These are phyloP conservation scores for Orthosia cruda DNA, from an alignment of 2,888 invertebrate species.

Conservation along the genomic window DNA sequence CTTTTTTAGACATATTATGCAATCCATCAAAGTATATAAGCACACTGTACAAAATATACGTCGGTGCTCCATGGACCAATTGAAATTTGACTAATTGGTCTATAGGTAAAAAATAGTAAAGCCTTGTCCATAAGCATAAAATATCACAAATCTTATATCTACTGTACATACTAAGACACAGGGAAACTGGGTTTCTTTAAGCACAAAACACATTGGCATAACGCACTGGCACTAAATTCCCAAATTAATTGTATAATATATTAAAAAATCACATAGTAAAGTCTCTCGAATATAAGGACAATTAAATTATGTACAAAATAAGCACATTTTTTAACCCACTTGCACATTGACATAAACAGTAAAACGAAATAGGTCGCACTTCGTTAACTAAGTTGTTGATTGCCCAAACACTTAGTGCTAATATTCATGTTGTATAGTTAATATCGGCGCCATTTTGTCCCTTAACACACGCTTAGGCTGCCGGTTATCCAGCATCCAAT, in stretches of 20 bases:
- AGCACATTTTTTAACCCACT: neutral
- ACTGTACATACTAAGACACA: slow-evolving; percentile 54
- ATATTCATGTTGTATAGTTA: neutral
- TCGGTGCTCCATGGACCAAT: no score
- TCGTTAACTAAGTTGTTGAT: no score
- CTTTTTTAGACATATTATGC: slow-evolving; percentile 64
- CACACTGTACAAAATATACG: slow-evolving; percentile 69
- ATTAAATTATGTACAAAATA: neutral
- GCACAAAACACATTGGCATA: slow-evolving; percentile 68
- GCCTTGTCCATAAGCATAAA: no score
- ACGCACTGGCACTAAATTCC: slow-evolving; percentile 77
- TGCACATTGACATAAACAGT: no score
- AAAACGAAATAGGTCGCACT: neutral
- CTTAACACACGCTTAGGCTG: neutral
- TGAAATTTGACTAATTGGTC: no score
- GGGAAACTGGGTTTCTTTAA: slow-evolving; percentile 51
- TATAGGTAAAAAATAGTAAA: no score
- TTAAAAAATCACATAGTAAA: slow-evolving; percentile 4
- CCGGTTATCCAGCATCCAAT: no score
- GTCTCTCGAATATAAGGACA: neutral
- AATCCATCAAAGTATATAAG: slow-evolving; percentile 62
- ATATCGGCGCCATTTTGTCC: neutral
- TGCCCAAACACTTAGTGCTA: neutral
- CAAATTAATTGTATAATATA: neutral
- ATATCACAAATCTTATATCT: slow-evolving; percentile 44